Base-by-base conservation (phyloP, 2,113 vertebrate genomes). In the Gadus macrocephalus region DNA sequence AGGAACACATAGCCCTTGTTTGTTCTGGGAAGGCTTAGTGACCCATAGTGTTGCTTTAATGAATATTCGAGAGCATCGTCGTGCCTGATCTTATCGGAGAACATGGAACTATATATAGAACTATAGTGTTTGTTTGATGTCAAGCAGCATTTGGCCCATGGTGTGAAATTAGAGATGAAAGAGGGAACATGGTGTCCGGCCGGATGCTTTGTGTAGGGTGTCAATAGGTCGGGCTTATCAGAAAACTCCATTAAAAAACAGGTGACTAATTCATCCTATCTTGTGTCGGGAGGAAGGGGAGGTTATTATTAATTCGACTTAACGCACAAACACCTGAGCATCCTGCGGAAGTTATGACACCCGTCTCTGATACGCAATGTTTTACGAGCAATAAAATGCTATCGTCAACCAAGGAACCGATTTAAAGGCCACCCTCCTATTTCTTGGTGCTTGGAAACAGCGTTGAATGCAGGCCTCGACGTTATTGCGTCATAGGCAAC, bases 21-120 rank as follows among this genome's bases (percentile, higher is more conserved):
- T 70, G 60, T 63, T 76, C 66, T 16, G 61, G 60, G 73, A 14
- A 77, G 60, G 68, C 74, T 70, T 53, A 73, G 78, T 66, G 76
- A 79, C 64, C 15, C 25, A 76, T 25, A 79, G 75, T 61, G 74
- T 16, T 11, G 15, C 16, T 9, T 69, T 67, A 66, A 70, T 79
- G 74, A 63, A 64, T 35, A 73, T 69, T 77, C n/a, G 70, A 56
- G 49, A 19, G 49, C 15, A 15, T 67, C 53, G 27, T 22, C 31
- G 31, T 65, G 16, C 35, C n/a, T 15, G 27, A 27, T 62, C 62
- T 53, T 15, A 65, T 25, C 42, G 49, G 42, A 49, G 42, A 49
- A 49, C 42, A 2, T 49, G 42, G 12, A 9, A 2, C 42, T 49
- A 49, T 49, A 71, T 77, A 27, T 28, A 62, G 7, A 17, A 16